Evolutionary conservation across 2,113 vertebrate genomes (phyloP).

Genomic region (Thomomys bottae): DNA sequence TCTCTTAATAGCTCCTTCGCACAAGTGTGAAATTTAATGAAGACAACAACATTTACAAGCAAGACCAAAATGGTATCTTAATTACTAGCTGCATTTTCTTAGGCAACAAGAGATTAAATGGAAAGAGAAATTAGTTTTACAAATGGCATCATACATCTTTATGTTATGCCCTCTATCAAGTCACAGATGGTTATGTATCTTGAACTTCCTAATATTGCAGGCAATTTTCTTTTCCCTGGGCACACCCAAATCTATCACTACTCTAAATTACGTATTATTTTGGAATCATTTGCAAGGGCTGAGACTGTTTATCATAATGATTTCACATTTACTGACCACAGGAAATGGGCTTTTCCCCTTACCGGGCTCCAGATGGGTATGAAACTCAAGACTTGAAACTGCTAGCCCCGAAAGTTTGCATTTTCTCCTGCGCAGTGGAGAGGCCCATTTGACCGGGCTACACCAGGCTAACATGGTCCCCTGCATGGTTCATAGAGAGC

Average conservation of each 20-base stretch:
- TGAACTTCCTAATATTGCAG: constrained; percentile 67
- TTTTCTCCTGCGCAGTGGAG: accelerated
- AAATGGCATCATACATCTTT: constrained; percentile 80
- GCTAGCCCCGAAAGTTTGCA: neutral
- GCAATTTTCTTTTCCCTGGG: constrained; percentile 72
- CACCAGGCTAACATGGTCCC: no score
- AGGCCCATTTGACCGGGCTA: neutral
- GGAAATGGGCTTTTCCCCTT: neutral
- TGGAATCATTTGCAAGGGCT: constrained; percentile 40
- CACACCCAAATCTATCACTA: constrained; percentile 58
- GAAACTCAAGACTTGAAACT: neutral
- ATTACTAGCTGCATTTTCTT: constrained; percentile 73
- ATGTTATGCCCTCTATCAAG: constrained; percentile 67
- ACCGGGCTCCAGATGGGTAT: neutral
- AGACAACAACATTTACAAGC: constrained; percentile 74
- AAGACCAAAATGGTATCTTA: constrained; percentile 71
- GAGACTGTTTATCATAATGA: constrained; percentile 47
- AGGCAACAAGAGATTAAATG: constrained; percentile 77
- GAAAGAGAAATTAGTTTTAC: constrained; percentile 82
- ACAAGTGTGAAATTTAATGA: constrained; percentile 79
- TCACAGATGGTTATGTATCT: constrained; percentile 77
- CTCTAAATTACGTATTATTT: constrained; percentile 62
- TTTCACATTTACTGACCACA: constrained; percentile 54
- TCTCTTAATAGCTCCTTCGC: constrained; percentile 67
- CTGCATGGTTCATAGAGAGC: no score